Evolutionary conservation across 1,140 invertebrate genomes (phyloP), one percentile per base, ranked within the genome.

Genomic region (Dolichoris vasculosae): DNA sequence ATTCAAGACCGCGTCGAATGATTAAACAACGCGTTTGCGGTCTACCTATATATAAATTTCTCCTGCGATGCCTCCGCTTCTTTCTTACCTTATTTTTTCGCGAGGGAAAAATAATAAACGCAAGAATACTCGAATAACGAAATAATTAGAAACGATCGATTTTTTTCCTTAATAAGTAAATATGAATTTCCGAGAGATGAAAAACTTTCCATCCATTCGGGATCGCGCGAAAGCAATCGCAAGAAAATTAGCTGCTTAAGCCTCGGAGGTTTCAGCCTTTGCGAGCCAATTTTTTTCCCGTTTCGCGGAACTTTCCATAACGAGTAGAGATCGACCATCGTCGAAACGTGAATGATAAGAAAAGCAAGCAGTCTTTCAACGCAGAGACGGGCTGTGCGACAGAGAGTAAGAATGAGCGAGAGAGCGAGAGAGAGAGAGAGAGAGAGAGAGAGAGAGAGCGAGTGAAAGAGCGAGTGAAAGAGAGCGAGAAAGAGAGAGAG

Each of bases 271-370:
- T 30, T 79, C 51, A 38, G 77, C 30, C 23, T 63, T 51, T 55
- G 13, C 15, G 7, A 63, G 55, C n/a, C 7, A 79, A 63, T 46
- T 67, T 43, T 9, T 67, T 32, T 13, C 80, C 3, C 46, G n/a
- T 82, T 71, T 35, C 23, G 67, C 64, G 23, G 20, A 48, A 75
- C 9, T 51, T 84, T 46, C 67, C 67, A 81, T 80, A 80, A 76
- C 78, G 84, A 82, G 76, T 71, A 69, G 78, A 64, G 78, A 85
- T 85, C 78, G 84, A 59, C 78, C 84, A 76, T 85, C 84, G 69
- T 76, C 84, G 69, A 76, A 76, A 85, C 63, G 51, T 76, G 69
- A 85, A 85, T 81, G 69, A 85, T 85, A 81, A 85, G 84, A 63
- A 63, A 84, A 79, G 51, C 69, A 84, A 79, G 51, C 69, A 64